These are phyloP conservation scores for Rhombomys opimus DNA, from an alignment of 2,113 vertebrate genomes.

Conservation along the genomic window DNA sequence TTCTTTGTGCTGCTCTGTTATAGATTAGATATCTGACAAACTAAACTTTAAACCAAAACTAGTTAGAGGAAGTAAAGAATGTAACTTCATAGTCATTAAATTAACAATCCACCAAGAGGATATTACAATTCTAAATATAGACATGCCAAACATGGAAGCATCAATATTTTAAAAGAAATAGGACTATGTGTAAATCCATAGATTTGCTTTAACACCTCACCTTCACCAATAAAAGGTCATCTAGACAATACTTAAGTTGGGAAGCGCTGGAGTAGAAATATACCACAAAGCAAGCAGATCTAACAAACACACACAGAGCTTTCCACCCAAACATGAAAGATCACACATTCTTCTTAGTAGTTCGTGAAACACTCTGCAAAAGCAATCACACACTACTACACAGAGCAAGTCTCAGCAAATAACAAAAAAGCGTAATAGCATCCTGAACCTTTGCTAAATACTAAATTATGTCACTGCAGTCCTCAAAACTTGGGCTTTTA, in stretches of 20 bases:
- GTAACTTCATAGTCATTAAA: not conserved
- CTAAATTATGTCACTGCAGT: not conserved
- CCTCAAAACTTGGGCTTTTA: not conserved
- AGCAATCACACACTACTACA: too few relatives aligned
- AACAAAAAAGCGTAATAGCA: not conserved
- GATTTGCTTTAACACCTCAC: not conserved
- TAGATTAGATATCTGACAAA: not conserved
- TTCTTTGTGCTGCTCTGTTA: not conserved
- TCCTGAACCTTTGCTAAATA: not conserved
- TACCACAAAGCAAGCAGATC: not conserved
- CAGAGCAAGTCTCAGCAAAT: not conserved
- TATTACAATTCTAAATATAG: not conserved
- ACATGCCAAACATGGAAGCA: not conserved
- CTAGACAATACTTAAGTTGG: not conserved
- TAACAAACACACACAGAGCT: not conserved
- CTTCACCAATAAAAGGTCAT: not conserved
- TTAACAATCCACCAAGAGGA: not conserved
- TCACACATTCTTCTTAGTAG: not conserved
- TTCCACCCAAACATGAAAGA: not conserved
- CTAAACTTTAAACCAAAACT: not conserved
- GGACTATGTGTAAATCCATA: not conserved
- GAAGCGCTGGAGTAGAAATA: not conserved
- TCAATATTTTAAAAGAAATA: not conserved
- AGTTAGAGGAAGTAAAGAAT: not conserved
- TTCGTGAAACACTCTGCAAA: not conserved